Evolutionary conservation across 2,113 vertebrate species (phyloP), one percentile per base, ranked within the genome.

Genomic region (Castor canadensis): DNA sequence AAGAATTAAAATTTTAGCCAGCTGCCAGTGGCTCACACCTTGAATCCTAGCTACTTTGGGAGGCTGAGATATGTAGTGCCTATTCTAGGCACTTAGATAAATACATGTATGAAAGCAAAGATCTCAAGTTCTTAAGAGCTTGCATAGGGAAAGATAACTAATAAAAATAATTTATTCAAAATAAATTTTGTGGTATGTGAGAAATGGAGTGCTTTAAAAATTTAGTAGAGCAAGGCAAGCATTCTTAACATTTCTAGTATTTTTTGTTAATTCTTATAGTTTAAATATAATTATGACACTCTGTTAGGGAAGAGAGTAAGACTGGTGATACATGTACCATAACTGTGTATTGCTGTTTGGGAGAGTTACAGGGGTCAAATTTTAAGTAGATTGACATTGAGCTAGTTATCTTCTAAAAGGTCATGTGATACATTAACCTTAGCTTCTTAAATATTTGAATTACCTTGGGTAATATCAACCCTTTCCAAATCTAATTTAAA

Each of bases 401-500:
- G 62, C 67, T 66, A 35, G 11, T 89, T 77, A 58, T 64, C 35
- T 81, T 88, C 16, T 91, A 52, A 43, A 60, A 45, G 30, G 28
- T 82, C 52, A 91, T 10, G 58, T 76, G 49, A 22, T 72, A 47
- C 43, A 64, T 72, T 89, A 83, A 75, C 13, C 17, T 62, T 72
- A 88, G 11, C 3, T 80, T 58, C 45, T 64, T n/a, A 28, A 54
- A n/a, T 38, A 66, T 8, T 84, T 88, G 32, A 89, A 93, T 71
- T 85, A 67, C 1, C 19, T 79, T 85, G 19, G 52, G 49, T 5
- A 56, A 28, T 71, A 90, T 47, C 28, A 85, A 81, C 49, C 88
- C 38, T 84, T 73, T 24, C 22, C 5, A 76, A 54, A 79, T 73
- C 43, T 72, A 43, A 85, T 76, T 80, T 85, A 79, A 87, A 95